Evolutionary conservation across 2,888 invertebrate species (phyloP).

Genomic region (Sminthurides aquaticus): DNA sequence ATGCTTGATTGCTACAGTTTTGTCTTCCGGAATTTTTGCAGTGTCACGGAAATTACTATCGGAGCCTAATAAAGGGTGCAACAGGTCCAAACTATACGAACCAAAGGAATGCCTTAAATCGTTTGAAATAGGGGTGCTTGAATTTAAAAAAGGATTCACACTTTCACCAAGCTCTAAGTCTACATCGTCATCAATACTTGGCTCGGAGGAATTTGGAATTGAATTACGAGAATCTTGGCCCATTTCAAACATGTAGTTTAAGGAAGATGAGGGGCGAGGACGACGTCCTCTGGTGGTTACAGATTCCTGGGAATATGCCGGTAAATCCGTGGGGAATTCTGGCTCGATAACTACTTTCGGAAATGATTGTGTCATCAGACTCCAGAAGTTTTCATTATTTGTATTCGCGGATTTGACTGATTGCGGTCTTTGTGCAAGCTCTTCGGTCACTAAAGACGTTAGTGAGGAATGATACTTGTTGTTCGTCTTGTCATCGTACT

Average conservation of each 20-base stretch:
- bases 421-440: neutral
- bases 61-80: constrained; percentile 14
- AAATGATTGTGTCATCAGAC: constrained; percentile 2
- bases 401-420: neutral
- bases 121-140: constrained; percentile 15
- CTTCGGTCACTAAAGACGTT: neutral
- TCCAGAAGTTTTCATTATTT: neutral
- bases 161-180: constrained; percentile 20
- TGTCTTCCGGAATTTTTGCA: constrained; percentile 16
- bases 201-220: neutral
- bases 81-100: constrained; percentile 3
- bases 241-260: neutral
- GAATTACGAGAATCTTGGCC: neutral
- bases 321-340: neutral
- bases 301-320: neutral
- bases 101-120: constrained; percentile 12
- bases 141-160: constrained; percentile 22
- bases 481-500: neutral
- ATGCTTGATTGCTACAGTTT: constrained; percentile 19
- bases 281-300: neutral
- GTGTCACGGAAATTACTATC: constrained; percentile 10
- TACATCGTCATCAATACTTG: neutral
- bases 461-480: neutral
- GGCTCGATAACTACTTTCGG: neutral
- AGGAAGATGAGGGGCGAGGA: neutral